Evolutionary conservation across 2,888 invertebrate species (phyloP), one percentile per base, ranked within the genome.

Genomic region (Himalopsyche kuldschensis): DNA sequence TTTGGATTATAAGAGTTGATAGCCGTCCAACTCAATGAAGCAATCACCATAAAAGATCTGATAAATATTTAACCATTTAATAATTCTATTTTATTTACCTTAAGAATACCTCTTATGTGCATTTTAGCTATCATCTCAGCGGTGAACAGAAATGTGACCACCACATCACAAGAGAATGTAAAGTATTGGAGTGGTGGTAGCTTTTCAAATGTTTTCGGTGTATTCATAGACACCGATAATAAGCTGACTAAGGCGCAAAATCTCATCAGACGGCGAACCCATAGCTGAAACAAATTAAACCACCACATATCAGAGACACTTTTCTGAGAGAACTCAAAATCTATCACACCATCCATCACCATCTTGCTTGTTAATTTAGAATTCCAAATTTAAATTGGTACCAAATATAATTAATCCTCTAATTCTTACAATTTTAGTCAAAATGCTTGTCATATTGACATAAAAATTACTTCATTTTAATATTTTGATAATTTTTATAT

Each of bases 61-160:
- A 35, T 6, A 35, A 35, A 35, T 5, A 81, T 75, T 87, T 86
- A 3, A 69, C n/a, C 15, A 79, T 41, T 27, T 27, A 4, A 15
- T 41, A 11, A 41, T 41, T 5, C 1, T 41, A 0, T 69, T 69
- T 20, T 69, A n/a, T 69, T 69, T 91, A 96, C 97, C 94, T 95
- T 96, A 82, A 96, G 90, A 87, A 98, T 96, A 80, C 98, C 99
- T 87, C 98, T 93, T 86, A 98, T 97, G 88, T 98, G 97, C 96
- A 99, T 98, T 92, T 99, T 99, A 84, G 98, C 98, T 87, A 99
- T 97, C 97, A 99, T 99, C 92, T 99, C 99, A 32, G 98, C 96
- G 48, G 98, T 98, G 90, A 99, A 99, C 80, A 99, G 92, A 87
- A 99, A 93, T 17, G 98, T 98, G 75, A 99, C 97, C 87, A 95